Conservation (phyloP, 2,888 invertebrate genomes). For the Coecobrya sp. region DNA sequence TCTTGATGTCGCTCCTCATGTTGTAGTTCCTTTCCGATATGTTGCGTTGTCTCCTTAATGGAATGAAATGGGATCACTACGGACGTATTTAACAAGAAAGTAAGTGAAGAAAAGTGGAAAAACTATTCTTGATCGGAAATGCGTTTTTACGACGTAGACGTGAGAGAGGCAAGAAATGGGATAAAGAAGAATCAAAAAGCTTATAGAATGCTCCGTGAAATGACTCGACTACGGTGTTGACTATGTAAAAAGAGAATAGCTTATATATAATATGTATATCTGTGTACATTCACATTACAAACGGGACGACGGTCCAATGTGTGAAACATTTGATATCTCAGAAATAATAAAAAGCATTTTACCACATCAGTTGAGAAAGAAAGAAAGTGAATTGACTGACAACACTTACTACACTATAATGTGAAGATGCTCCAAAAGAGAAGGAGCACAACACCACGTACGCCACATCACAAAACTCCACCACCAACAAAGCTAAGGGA, state of each 20-base stretch:
- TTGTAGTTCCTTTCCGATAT: constrained; percentile 25
- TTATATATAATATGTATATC: not conserved
- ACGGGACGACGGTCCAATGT: constrained; percentile 4
- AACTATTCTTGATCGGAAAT: constrained; percentile 74
- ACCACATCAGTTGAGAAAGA: constrained; percentile 79
- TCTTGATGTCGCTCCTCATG: constrained; percentile 38
- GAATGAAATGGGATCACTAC: constrained; percentile 84
- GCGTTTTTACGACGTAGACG: constrained; percentile 73
- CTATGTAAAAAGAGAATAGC: constrained; percentile 19
- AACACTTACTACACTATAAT: constrained; percentile 22
- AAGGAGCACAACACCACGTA: constrained; percentile 9
- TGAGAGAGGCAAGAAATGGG: constrained; percentile 68
- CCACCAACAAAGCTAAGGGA: not conserved
- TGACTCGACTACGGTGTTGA: not conserved
- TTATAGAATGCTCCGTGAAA: not conserved
- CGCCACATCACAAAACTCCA: not conserved
- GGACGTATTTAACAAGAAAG: constrained; percentile 76
- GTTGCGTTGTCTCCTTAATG: constrained; percentile 78
- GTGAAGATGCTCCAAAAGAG: not conserved
- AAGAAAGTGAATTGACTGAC: constrained; percentile 71
- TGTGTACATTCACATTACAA: not conserved
- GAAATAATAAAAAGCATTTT: constrained; percentile 85
- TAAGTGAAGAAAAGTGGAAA: constrained; percentile 78
- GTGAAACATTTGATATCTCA: constrained; percentile 83
- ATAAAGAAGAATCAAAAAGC: constrained; percentile 42